Evolutionary conservation across 2,113 vertebrate species (phyloP), one percentile per base, ranked within the genome.

Genomic region (Engraulis encrasicolus): DNA sequence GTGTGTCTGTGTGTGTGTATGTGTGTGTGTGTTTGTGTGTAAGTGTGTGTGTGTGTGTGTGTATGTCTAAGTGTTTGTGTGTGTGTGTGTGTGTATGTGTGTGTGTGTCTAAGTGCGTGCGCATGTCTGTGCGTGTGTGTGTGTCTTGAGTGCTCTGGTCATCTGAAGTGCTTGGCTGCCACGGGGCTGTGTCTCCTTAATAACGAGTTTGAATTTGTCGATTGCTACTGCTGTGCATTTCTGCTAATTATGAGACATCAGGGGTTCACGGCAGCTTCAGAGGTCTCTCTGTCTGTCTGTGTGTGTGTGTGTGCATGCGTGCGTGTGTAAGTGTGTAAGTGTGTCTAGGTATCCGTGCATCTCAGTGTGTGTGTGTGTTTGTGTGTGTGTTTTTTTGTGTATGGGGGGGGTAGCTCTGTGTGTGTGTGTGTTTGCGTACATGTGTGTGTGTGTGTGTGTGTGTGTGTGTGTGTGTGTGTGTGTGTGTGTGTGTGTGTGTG

Each of bases 131-230:
- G n/a, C n/a, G 2, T 45, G 18, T 4, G 2, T 58, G 20, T 58
- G n/a, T 58, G 2, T 58, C 77, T 81, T 50, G 5, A 20, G 19
- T 20, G 52, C 18, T 20, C 18, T 58, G 52, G 20, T 20, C 23
- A 31, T 79, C 87, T 82, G 40, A 80, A 89, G 87, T 74, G 86
- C 84, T 80, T 90, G 86, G 80, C 82, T 85, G 84, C 87, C 79
- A 61, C 83, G 84, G 86, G 85, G 87, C 88, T 54, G 50, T 85
- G 80, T 87, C 85, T 87, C 87, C 86, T 82, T 93, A 94, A 95
- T 93, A 93, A 90, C 90, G 91, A 89, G 89, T 91, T 92, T 92
- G 90, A 93, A 90, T 90, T 89, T 88, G 90, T 84, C 89, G 86
- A 90, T 93, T 93, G 91, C 89, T 91, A 86, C 89, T 82, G 88